Conservation (phyloP, 2,797 vertebrate genomes). For the Cossypha caffra region DNA sequence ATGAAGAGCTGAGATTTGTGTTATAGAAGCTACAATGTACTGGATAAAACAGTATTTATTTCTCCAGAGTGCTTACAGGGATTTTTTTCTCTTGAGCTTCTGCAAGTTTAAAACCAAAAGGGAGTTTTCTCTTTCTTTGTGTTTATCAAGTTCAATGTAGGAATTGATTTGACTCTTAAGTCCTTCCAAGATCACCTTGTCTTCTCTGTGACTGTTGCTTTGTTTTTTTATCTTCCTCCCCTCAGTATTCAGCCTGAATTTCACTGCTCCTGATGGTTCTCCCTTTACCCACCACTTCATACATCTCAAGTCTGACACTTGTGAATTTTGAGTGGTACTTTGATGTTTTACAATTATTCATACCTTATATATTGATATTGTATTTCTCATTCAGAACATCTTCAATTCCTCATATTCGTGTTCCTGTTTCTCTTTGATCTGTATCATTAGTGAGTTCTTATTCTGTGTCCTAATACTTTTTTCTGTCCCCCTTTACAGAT, state of each 20-base stretch:
- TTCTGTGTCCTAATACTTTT: not conserved
- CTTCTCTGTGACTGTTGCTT: not conserved
- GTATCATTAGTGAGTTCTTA: slow-evolving; percentile 1
- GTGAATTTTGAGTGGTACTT: not conserved
- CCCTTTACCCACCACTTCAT: not conserved
- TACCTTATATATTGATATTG: not conserved
- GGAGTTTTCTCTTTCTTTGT: not conserved
- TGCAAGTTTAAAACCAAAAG: not conserved
- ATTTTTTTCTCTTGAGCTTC: not conserved
- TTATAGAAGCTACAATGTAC: not conserved
- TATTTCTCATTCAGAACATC: slow-evolving; percentile 22
- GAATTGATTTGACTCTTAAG: not conserved
- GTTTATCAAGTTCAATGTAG: not conserved
- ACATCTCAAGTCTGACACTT: not conserved
- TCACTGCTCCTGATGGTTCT: not conserved
- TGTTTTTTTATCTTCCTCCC: not conserved
- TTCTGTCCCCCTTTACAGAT: not conserved
- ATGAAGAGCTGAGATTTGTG: not conserved
- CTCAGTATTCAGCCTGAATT: not conserved
- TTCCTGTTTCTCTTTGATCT: slow-evolving; percentile 16
- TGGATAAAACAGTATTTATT: not conserved
- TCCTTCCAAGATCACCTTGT: not conserved
- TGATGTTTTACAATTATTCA: slow-evolving; percentile 20
- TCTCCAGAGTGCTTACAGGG: not conserved
- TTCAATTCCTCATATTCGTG: not conserved